phyloP scores from a whole-genome alignment of 1,140 invertebrate genomes.

The Idris sp. region DNA sequence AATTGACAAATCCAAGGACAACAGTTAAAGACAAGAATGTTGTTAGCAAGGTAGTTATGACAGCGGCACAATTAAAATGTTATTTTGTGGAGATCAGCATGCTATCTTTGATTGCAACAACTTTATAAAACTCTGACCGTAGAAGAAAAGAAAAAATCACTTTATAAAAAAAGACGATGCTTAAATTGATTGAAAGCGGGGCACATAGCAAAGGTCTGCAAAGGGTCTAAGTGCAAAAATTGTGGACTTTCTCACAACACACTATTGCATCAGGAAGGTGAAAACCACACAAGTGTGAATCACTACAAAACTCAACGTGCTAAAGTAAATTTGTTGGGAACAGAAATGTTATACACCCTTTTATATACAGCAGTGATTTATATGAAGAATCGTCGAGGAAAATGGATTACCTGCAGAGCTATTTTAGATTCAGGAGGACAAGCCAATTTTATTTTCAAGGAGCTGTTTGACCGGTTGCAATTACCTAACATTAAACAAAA shows the following conservation, averaged over 20 bases:
- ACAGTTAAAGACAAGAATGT: not conserved
- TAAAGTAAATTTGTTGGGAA: too few relatives aligned
- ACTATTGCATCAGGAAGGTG: too few relatives aligned
- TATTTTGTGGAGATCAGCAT: conserved; percentile 4
- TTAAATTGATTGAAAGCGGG: conserved; percentile 16
- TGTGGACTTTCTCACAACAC: conserved; percentile 22
- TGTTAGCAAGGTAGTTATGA: not conserved
- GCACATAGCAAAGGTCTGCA: conserved; percentile 8
- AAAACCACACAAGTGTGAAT: conserved; percentile 1
- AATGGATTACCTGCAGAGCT: too few relatives aligned
- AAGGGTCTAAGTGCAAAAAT: conserved; percentile 5
- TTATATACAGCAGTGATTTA: too few relatives aligned
- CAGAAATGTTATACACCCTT: too few relatives aligned
- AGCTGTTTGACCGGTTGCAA: too few relatives aligned
- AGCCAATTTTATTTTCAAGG: too few relatives aligned
- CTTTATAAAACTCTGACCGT: not conserved
- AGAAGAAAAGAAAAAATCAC: conserved; percentile 4
- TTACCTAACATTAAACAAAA: too few relatives aligned
- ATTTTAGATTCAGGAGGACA: too few relatives aligned
- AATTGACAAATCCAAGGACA: not conserved
- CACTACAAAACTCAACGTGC: not conserved
- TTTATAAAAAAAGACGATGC: conserved; percentile 9
- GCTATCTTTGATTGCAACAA: conserved; percentile 1
- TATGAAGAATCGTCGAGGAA: too few relatives aligned
- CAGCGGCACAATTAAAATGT: not conserved